Evolutionary conservation across 2,113 vertebrate species (phyloP).

Genomic region (Phycodurus eques): DNA sequence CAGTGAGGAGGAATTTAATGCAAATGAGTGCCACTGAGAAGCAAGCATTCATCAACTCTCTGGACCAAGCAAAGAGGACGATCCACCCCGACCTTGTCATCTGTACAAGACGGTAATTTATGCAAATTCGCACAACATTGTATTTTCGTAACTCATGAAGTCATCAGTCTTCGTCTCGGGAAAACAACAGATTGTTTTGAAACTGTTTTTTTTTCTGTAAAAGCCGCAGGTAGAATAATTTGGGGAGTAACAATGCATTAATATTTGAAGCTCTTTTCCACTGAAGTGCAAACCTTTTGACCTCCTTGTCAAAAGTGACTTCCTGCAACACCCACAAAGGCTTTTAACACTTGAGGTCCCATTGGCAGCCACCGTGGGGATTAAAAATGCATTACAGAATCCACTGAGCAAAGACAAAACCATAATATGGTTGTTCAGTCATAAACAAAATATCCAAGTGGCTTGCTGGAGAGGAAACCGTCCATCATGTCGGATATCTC

Average conservation of each 20-base stretch:
- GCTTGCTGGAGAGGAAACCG: not conserved
- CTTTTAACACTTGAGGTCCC: conserved; percentile 6
- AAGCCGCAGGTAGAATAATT: conserved; percentile 22
- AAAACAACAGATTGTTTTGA: conserved; percentile 4
- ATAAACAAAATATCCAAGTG: not conserved
- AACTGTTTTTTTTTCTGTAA: conserved; percentile 6
- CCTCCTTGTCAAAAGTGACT: conserved; percentile 9
- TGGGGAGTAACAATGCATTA: conserved; percentile 17
- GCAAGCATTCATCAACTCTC: conserved; percentile 76
- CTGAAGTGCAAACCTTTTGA: conserved; percentile 24
- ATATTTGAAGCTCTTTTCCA: conserved; percentile 26
- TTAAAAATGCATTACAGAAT: not conserved
- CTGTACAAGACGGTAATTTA: conserved; percentile 81
- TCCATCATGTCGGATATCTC: too few relatives aligned
- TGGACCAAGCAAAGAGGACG: conserved; percentile 87
- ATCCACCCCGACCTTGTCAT: conserved; percentile 88
- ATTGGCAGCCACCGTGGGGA: not conserved
- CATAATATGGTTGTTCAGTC: not conserved
- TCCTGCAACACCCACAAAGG: conserved; percentile 1
- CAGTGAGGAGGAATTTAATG: conserved; percentile 88
- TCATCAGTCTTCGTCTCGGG: not conserved
- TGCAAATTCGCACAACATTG: conserved; percentile 63
- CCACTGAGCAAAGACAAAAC: not conserved
- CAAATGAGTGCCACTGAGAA: conserved; percentile 80
- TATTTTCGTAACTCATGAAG: not conserved